phyloP scores from a whole-genome alignment of 2,113 vertebrate species.

The Oncorhynchus gorbuscha region DNA sequence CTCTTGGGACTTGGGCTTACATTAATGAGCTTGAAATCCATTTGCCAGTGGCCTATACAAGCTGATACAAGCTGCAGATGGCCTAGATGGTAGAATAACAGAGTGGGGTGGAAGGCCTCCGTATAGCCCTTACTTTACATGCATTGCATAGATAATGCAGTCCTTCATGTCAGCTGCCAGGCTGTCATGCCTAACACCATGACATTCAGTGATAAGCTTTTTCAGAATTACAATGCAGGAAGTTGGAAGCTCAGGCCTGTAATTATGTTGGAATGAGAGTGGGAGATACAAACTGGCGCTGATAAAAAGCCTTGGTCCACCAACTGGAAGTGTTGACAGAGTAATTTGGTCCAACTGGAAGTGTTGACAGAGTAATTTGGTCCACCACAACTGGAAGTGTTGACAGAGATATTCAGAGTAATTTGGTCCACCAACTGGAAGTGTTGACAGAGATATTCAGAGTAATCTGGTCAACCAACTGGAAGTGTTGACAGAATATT shows the following conservation, averaged over 20 bases:
- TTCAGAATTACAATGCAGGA: constrained; percentile 68
- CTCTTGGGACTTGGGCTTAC: constrained; percentile 35
- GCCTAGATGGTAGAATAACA: constrained; percentile 38
- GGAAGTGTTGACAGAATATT: too few species aligned
- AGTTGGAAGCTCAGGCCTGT: constrained; percentile 73
- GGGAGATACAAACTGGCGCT: constrained; percentile 62
- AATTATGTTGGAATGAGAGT: constrained; percentile 64
- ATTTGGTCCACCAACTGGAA: too few species aligned
- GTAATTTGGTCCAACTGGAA: constrained; percentile 29
- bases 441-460: too few species aligned
- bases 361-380: constrained; percentile 43
- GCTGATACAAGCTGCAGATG: constrained; percentile 2
- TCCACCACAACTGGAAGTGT: constrained; percentile 31
- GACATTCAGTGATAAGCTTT: constrained; percentile 64
- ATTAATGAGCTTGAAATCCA: constrained; percentile 40
- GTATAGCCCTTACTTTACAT: constrained; percentile 46
- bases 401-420: constrained; percentile 53
- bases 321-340: too few species aligned
- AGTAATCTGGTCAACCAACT: too few species aligned
- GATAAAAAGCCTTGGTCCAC: constrained; percentile 26
- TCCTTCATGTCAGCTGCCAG: constrained; percentile 62
- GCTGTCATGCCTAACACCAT: constrained; percentile 69
- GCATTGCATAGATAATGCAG: constrained; percentile 54
- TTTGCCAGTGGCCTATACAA: constrained; percentile 34
- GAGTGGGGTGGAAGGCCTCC: constrained; percentile 43